Evolutionary conservation across 1,140 invertebrate genomes (phyloP), one percentile per base, ranked within the genome.

Genomic region (Trichonephila inaurata): DNA sequence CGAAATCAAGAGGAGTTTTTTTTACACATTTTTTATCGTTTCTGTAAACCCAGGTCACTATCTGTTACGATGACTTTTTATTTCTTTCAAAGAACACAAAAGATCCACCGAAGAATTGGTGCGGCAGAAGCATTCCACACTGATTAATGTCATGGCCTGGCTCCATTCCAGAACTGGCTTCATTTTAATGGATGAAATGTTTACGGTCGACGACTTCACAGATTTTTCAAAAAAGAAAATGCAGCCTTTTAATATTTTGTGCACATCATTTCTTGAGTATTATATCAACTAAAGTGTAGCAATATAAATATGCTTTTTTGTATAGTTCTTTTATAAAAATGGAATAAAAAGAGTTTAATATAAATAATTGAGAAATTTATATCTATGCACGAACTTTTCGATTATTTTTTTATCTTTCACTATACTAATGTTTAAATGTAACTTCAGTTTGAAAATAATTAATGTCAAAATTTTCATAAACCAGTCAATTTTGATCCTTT

Each of bases 81-180:
- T 69, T 69, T 69, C n/a, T 24, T 24, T 24, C 8, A 24, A 14
- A 24, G 66, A 12, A 28, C 66, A 69, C 66, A 69, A 69, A 69
- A 8, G 66, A 69, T 24, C 21, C 66, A 3, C 10, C n/a, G n/a
- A n/a, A 12, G 10, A 28, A 28, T 51, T 51, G 51, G 51, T 51
- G 51, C 51, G 51, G 51, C 51, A 24, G 66, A 69, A 28, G 66
- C n/a, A 69, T 69, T 69, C 66, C 66, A 28, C 66, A 24, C 66
- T 69, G 66, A 69, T 69, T n/a, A 69, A 69, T 69, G 66, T 69
- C 24, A 12, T 69, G 66, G 24, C 66, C 66, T 69, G 66, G 66
- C 66, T 69, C 66, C 66, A 69, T 69, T 69, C 66, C 66, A 69
- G 19, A 69, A 21, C n/a, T 69, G 21, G 66, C 66, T 69, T 69